Percentiles rank a stretch among this genome's conserved stretches.
Conservation (phyloP, 2,113 vertebrate genomes). For the Genyomyrus donnyi region DNA sequence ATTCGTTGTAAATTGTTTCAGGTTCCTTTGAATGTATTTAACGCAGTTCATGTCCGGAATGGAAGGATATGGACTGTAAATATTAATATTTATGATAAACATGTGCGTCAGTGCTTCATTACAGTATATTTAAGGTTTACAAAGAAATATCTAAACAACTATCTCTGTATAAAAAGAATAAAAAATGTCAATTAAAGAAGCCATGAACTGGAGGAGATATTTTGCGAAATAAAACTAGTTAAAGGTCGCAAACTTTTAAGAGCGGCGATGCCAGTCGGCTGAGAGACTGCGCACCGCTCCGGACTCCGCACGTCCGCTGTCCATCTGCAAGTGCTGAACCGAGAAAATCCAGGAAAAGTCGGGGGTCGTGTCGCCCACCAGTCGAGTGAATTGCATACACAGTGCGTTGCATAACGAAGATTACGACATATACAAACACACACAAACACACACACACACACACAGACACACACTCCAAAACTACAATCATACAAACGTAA, state of each 20-base stretch:
- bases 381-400: neutral
- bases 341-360: neutral
- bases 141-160: neutral
- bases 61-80: neutral
- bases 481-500: neutral
- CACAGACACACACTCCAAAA: neutral
- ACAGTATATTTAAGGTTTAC: neutral
- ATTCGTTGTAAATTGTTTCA: neutral
- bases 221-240: neutral
- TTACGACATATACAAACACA: neutral
- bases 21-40: neutral
- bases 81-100: neutral
- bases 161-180: neutral
- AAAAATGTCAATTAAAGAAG: neutral
- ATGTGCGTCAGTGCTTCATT: neutral
- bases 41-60: neutral
- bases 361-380: neutral
- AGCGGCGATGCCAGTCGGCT: neutral
- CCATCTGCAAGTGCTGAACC: slow-evolving; percentile 21
- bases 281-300: neutral
- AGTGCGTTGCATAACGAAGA: neutral
- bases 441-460: neutral
- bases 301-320: slow-evolving; percentile 4
- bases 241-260: slow-evolving; percentile 3
- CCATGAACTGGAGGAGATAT: neutral